Percentiles rank a stretch among this genome's conserved stretches.
These are phyloP conservation scores for Platalea minor DNA, from an alignment of 2,797 vertebrate species.

Conservation along the genomic window DNA sequence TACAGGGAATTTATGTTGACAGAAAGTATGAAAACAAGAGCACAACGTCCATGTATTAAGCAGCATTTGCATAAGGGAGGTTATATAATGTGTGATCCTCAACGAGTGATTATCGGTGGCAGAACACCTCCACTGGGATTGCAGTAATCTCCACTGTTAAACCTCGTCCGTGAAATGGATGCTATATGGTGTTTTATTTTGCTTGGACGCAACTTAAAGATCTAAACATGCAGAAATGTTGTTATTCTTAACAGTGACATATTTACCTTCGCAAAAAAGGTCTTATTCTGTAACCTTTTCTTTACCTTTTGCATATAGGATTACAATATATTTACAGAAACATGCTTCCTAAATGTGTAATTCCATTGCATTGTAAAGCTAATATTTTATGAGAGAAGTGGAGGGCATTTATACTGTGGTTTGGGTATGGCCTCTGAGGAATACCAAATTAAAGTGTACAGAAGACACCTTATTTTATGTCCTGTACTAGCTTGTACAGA, in stretches of 20 bases:
- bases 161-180: slow-evolving; percentile 35
- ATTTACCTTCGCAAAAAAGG: neutral
- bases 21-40: slow-evolving; percentile 11
- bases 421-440: neutral
- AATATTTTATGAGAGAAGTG: neutral
- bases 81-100: slow-evolving; percentile 54
- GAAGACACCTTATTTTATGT: neutral
- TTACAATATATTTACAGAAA: neutral
- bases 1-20: neutral
- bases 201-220: neutral
- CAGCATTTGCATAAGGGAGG: slow-evolving; percentile 4
- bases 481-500: neutral
- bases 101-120: slow-evolving; percentile 61
- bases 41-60: neutral
- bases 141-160: slow-evolving; percentile 61
- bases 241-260: neutral
- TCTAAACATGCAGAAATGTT: neutral
- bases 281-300: neutral
- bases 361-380: neutral
- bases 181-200: neutral
- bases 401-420: neutral
- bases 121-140: slow-evolving; percentile 55
- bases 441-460: neutral
- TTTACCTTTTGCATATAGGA: neutral
- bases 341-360: neutral